A percentile compares a stretch with the other conserved stretches of the same genome.
These are phyloP conservation scores for Nebria salina DNA, from an alignment of 2,888 invertebrate genomes.

Conservation along the genomic window DNA sequence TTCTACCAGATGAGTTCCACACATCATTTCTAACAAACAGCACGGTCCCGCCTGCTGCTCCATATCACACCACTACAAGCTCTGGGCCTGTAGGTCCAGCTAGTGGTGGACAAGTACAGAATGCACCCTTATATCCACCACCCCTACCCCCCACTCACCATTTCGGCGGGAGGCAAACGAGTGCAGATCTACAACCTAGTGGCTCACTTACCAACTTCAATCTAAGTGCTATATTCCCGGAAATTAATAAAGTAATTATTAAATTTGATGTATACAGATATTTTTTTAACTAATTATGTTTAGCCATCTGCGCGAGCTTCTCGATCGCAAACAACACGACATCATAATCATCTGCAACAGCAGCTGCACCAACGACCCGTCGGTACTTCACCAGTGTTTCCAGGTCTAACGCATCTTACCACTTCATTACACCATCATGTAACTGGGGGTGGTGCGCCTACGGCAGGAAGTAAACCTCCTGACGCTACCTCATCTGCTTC, in stretches of 20 bases:
- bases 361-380: background rate
- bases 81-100: slow-evolving; percentile 53
- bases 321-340: background rate
- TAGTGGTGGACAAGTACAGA: slow-evolving; percentile 51
- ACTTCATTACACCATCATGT: background rate
- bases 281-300: background rate
- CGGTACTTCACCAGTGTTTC: background rate
- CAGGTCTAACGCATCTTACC: background rate
- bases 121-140: slow-evolving; percentile 3
- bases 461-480: background rate
- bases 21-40: slow-evolving; percentile 58
- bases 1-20: slow-evolving; percentile 62
- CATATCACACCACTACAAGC: slow-evolving; percentile 56
- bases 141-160: slow-evolving; percentile 44
- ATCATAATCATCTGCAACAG: background rate
- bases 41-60: slow-evolving; percentile 56
- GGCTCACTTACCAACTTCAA: slow-evolving; percentile 76
- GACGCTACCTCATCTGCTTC: background rate
- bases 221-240: slow-evolving; percentile 84
- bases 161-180: background rate
- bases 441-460: background rate
- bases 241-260: slow-evolving; percentile 70
- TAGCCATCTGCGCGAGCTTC: background rate
- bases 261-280: background rate
- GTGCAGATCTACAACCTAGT: background rate